Conservation (phyloP, 2,113 vertebrate species). For the Ameiurus melas region DNA sequence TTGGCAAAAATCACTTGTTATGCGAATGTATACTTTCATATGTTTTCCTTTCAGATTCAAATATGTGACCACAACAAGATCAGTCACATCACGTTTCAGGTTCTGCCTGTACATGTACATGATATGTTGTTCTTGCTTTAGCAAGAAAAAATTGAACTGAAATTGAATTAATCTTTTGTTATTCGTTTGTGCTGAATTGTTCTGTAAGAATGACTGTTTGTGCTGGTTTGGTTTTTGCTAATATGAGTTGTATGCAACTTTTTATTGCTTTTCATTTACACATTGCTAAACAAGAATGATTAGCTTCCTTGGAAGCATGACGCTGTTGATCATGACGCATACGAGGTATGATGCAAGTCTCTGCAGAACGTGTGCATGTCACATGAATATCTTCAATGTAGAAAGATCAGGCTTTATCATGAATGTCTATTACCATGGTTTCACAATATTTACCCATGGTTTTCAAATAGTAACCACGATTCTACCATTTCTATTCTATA, state of each 20-base stretch:
- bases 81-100: background rate
- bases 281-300: background rate
- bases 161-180: background rate
- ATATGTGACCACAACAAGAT: background rate
- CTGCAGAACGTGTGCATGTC: too few relatives aligned
- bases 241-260: background rate
- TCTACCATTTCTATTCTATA: too few relatives aligned
- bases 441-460: too few relatives aligned
- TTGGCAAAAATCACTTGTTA: background rate
- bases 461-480: too few relatives aligned
- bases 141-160: background rate
- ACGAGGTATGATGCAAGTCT: background rate
- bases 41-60: background rate
- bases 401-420: too few relatives aligned
- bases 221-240: background rate
- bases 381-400: too few relatives aligned
- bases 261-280: background rate
- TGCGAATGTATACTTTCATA: background rate
- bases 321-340: background rate
- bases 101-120: background rate
- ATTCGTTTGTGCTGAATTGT: background rate
- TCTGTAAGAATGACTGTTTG: background rate
- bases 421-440: too few relatives aligned
- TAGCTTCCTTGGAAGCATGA: background rate
- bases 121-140: background rate